Evolutionary conservation across 2,888 invertebrate species (phyloP).

Genomic region (Slavum lentiscoides): DNA sequence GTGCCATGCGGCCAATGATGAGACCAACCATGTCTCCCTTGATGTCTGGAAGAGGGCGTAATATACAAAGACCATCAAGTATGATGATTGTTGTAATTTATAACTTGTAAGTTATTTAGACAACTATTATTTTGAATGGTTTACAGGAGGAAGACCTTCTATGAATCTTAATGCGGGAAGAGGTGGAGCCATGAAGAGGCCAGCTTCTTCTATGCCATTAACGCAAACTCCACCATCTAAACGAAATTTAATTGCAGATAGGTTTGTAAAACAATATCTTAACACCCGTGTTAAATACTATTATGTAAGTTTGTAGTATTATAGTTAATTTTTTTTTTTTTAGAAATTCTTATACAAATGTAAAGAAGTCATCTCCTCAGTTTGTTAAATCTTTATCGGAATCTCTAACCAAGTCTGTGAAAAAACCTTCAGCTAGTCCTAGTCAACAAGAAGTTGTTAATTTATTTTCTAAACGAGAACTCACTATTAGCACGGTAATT

Average conservation of each 20-base stretch:
- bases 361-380: conserved; percentile 13
- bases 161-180: neutral
- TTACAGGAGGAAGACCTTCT: conserved; percentile 26
- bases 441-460: conserved; percentile 44
- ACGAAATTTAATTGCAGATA: conserved; percentile 9
- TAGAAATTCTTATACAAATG: conserved; percentile 31
- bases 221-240: conserved; percentile 19
- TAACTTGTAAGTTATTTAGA: neutral
- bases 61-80: conserved; percentile 11
- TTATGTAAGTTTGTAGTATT: neutral
- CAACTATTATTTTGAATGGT: neutral
- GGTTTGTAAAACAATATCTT: conserved; percentile 13
- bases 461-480: conserved; percentile 47
- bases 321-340: neutral
- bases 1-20: conserved; percentile 26
- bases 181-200: conserved; percentile 33
- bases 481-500: conserved; percentile 47
- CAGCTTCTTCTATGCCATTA: neutral
- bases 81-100: neutral
- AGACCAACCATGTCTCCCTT: conserved; percentile 1
- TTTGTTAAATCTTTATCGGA: conserved; percentile 40
- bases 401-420: conserved; percentile 29
- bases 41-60: conserved; percentile 25
- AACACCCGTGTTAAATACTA: neutral
- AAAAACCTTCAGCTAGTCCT: neutral